Evolutionary conservation across 2,113 vertebrate genomes (phyloP), one percentile per base, ranked within the genome.

Genomic region (Tapirus terrestris): DNA sequence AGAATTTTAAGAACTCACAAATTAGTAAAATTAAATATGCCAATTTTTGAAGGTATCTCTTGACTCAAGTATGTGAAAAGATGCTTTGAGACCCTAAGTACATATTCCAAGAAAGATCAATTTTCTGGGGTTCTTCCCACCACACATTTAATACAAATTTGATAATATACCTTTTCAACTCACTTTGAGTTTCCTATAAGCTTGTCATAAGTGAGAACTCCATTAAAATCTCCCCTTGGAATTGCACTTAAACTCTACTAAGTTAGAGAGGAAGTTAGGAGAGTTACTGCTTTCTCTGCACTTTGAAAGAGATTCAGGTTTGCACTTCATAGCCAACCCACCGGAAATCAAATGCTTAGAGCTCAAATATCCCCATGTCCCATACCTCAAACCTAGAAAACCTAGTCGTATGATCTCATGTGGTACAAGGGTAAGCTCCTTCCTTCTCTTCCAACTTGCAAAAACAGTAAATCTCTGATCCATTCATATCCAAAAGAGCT

Each of bases 181-280:
- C 48, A 18, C 39, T 45, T 61, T 60, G 65, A 39, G 33, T 31
- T 84, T 89, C 60, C 60, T 72, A 21, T 84, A 67, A 88, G 8
- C 4, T 67, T 84, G 8, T 20, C 43, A 18, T n/a, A 63, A 92
- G 2, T 53, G 36, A 86, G 58, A 97, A 92, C 4, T 58, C 36
- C 48, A 72, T 73, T 89, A 36, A 97, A 96, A 60, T 84, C 68
- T 68, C 23, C 31, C 31, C 33, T 86, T 77, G 33, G 33, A 29
- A 65, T 95, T 85, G 8, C 39, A 82, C 36, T 56, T 93, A n/a
- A 89, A 39, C 27, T 95, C 95, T 60, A 82, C 21, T 60, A 96
- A 80, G 5, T 45, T 45, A n/a, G 4, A 72, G 61, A 65, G 25
- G 20, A 82, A 56, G 33, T 29, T 77, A 4, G 16, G 33, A 96